Percentiles rank a stretch among this genome's conserved stretches.
phyloP scores from a whole-genome alignment of 2,888 invertebrate genomes.

The Malthinus seriepunctatus region DNA sequence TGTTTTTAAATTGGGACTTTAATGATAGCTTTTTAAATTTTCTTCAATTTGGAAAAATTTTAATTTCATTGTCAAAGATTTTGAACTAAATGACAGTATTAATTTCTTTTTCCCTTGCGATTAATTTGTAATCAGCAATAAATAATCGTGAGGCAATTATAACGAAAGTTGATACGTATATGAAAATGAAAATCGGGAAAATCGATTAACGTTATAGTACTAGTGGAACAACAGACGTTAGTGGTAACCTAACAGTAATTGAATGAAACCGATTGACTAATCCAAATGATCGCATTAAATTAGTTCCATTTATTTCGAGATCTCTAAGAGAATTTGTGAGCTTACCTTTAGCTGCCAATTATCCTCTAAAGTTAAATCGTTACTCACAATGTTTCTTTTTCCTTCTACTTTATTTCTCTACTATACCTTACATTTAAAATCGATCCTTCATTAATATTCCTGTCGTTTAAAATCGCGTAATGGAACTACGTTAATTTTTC shows the following conservation, averaged over 20 bases:
- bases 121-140: slow-evolving; percentile 8
- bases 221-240: slow-evolving; percentile 11
- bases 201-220: slow-evolving; percentile 10
- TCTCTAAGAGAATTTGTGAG: slow-evolving; percentile 19
- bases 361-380: slow-evolving; percentile 20
- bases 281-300: slow-evolving; percentile 24
- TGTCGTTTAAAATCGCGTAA: slow-evolving; percentile 18
- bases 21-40: too few relatives aligned
- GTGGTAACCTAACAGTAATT: slow-evolving; percentile 14
- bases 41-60: too few relatives aligned
- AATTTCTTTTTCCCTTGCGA: slow-evolving; percentile 3
- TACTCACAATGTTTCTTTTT: slow-evolving; percentile 3
- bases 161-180: slow-evolving; percentile 1
- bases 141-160: neutral
- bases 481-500: slow-evolving; percentile 26
- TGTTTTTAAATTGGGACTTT: too few relatives aligned
- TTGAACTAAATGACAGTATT: too few relatives aligned
- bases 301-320: slow-evolving; percentile 20
- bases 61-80: too few relatives aligned
- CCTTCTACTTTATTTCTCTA: too few relatives aligned
- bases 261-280: slow-evolving; percentile 25
- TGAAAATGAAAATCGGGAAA: slow-evolving; percentile 15
- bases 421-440: neutral
- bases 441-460: slow-evolving; percentile 19
- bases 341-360: slow-evolving; percentile 21